phyloP scores from a whole-genome alignment of 2,113 vertebrate species.

The Elgaria multicarinata region DNA sequence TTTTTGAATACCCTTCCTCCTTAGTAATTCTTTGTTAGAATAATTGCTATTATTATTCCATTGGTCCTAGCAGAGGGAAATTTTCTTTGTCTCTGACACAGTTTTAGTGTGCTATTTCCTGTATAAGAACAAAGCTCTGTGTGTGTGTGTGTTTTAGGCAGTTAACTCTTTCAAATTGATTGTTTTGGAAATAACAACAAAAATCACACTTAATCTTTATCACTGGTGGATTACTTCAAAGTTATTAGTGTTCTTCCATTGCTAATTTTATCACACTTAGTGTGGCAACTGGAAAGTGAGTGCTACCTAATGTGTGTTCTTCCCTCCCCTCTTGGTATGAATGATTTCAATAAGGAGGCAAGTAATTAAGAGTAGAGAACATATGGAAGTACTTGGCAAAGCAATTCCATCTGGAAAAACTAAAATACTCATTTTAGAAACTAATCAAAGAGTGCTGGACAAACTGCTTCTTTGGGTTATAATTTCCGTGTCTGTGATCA shows the following conservation, averaged over 20 bases:
- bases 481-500: slow-evolving; percentile 21
- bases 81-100: slow-evolving; percentile 41
- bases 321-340: neutral
- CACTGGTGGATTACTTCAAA: slow-evolving; percentile 48
- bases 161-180: slow-evolving; percentile 58
- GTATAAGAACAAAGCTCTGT: slow-evolving; percentile 41
- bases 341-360: slow-evolving; percentile 50
- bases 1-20: slow-evolving; percentile 33
- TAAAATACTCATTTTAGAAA: slow-evolving; percentile 21
- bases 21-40: slow-evolving; percentile 8
- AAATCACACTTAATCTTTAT: slow-evolving; percentile 55
- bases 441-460: slow-evolving; percentile 15
- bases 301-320: slow-evolving; percentile 7
- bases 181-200: slow-evolving; percentile 54
- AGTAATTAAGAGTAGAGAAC: neutral
- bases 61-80: slow-evolving; percentile 41
- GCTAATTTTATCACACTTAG: slow-evolving; percentile 45
- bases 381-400: slow-evolving; percentile 24
- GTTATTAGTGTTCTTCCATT: slow-evolving; percentile 33
- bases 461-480: slow-evolving; percentile 2
- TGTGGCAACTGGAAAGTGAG: slow-evolving; percentile 47
- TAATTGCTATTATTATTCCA: slow-evolving; percentile 40
- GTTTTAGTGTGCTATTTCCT: slow-evolving; percentile 29
- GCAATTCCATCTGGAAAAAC: neutral
- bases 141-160: no score